Percentiles rank a stretch among this genome's conserved stretches.
phyloP scores from a whole-genome alignment of 2,113 vertebrate species.

The Arenaria interpres region DNA sequence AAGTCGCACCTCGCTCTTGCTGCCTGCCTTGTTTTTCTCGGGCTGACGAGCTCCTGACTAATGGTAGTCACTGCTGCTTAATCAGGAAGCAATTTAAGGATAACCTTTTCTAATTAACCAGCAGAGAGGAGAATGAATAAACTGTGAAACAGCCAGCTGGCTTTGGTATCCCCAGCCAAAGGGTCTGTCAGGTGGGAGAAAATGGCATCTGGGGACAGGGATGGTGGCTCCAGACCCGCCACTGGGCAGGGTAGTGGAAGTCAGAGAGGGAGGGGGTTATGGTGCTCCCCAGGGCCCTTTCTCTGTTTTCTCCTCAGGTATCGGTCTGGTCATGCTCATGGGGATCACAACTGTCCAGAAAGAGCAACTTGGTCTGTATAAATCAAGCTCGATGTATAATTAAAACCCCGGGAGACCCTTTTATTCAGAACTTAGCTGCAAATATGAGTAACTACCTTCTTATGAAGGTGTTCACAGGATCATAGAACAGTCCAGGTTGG shows the following conservation, averaged over 20 bases:
- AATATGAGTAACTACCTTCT: background rate
- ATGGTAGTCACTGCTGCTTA: slow-evolving; percentile 43
- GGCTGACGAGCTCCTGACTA: slow-evolving; percentile 48
- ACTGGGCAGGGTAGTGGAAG: background rate
- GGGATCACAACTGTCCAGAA: background rate
- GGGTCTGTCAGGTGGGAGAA: background rate
- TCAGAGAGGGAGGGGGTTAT: background rate
- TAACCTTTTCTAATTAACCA: slow-evolving; percentile 63
- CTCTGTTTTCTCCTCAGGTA: background rate
- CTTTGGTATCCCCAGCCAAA: background rate
- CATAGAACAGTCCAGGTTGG: background rate
- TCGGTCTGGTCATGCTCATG: background rate
- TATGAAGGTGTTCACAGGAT: background rate
- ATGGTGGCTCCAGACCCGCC: background rate
- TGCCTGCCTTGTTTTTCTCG: background rate
- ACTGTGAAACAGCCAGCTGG: slow-evolving; percentile 47
- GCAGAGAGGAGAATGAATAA: slow-evolving; percentile 35
- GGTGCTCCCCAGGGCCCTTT: background rate
- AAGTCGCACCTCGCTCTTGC: background rate
- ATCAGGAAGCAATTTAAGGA: slow-evolving; percentile 65
- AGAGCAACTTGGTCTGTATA: background rate
- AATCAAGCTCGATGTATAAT: background rate
- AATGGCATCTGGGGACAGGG: background rate
- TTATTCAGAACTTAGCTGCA: background rate
- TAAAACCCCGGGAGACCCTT: background rate